A percentile compares a stretch with the other conserved stretches of the same genome.
Conservation (phyloP, 2,888 invertebrate genomes). For the Pardosa pseudoannulata region DNA sequence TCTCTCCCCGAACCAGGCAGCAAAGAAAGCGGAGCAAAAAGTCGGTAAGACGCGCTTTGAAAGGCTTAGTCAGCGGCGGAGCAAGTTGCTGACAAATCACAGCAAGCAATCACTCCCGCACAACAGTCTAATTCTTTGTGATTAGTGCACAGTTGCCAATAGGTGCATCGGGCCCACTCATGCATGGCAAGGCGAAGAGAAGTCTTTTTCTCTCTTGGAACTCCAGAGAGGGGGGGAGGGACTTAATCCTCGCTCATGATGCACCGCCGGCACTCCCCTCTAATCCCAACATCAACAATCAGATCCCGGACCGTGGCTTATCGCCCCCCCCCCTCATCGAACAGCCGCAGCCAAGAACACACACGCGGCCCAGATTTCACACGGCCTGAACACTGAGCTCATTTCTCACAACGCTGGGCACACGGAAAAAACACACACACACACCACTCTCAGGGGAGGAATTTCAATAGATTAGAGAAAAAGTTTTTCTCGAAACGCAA, state of each 20-base stretch:
- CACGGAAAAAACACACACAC: slow-evolving; percentile 38
- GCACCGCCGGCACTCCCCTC: slow-evolving; percentile 55
- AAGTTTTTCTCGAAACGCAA: slow-evolving; percentile 42
- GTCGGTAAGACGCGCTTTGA: slow-evolving; percentile 72
- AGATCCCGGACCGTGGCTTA: slow-evolving; percentile 72
- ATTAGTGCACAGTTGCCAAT: slow-evolving; percentile 71
- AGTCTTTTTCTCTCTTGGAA: slow-evolving; percentile 47
- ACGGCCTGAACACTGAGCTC: slow-evolving; percentile 72
- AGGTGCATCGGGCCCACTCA: slow-evolving; percentile 58
- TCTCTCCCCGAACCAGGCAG: slow-evolving; percentile 7
- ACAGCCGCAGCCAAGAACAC: slow-evolving; percentile 45
- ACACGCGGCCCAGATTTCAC: slow-evolving; percentile 70
- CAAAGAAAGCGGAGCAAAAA: slow-evolving; percentile 65
- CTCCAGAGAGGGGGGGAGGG: slow-evolving; percentile 23
- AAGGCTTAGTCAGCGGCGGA: slow-evolving; percentile 72
- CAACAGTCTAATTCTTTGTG: slow-evolving; percentile 73
- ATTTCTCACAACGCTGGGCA: slow-evolving; percentile 73
- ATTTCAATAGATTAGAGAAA: slow-evolving; percentile 71
- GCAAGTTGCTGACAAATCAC: slow-evolving; percentile 73
- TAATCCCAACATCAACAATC: slow-evolving; percentile 73
- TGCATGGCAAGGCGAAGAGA: slow-evolving; percentile 58
- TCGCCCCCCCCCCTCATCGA: slow-evolving; percentile 26
- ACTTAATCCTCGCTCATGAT: slow-evolving; percentile 71
- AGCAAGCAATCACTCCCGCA: slow-evolving; percentile 71
- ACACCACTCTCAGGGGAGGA: slow-evolving; percentile 55